phyloP scores from a whole-genome alignment of 2,113 vertebrate species.

The Aldabrachelys gigantea region DNA sequence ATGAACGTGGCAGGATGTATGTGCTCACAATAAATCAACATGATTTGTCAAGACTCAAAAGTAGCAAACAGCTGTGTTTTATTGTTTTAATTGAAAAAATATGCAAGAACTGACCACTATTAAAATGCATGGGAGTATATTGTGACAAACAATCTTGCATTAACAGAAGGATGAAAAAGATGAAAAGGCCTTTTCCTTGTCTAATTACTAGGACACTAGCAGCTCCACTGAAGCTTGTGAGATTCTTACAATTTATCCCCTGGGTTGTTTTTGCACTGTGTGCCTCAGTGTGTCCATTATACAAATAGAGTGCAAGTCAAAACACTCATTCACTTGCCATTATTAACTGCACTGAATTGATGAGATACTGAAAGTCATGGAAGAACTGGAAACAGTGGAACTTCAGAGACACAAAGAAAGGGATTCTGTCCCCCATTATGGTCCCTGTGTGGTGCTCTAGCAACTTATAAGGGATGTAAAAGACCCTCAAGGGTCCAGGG shows the following conservation, averaged over 20 bases:
- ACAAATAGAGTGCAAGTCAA: neutral
- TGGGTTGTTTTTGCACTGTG: accelerated
- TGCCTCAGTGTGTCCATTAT: accelerated
- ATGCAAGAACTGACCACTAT: accelerated
- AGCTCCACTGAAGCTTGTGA: neutral
- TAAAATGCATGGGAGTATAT: neutral
- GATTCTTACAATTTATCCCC: accelerated
- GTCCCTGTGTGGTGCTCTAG: neutral
- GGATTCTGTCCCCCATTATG: neutral
- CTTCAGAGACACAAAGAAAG: neutral
- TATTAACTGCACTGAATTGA: neutral
- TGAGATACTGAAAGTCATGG: neutral
- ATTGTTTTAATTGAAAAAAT: neutral
- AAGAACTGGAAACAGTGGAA: neutral
- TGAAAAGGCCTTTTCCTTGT: neutral
- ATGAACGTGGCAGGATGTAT: neutral
- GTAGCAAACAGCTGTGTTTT: neutral
- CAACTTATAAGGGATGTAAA: neutral
- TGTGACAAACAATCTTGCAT: neutral
- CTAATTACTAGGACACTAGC: neutral
- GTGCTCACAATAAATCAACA: neutral
- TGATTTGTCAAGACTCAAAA: neutral
- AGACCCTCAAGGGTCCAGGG: neutral
- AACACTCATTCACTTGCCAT: neutral
- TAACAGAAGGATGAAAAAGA: neutral